These are phyloP conservation scores for Sinocyclocheilus anophthalmus DNA, from an alignment of 2,113 vertebrate genomes.

Conservation along the genomic window DNA sequence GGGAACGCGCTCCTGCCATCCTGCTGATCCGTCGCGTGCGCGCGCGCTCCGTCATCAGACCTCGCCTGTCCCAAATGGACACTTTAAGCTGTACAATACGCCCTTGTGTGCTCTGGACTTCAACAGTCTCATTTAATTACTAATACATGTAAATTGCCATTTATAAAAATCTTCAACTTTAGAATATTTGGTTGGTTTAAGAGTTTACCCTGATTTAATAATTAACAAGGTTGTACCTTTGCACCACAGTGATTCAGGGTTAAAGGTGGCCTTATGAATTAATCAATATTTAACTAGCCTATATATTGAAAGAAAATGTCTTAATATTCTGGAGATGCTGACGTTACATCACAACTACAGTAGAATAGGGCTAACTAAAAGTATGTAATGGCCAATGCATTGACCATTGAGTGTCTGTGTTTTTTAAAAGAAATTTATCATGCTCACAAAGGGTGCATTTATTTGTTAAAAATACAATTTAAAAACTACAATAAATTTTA, in stretches of 20 bases:
- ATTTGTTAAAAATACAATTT: no score
- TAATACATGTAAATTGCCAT: not conserved
- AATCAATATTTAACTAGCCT: not conserved
- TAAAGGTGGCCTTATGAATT: not conserved
- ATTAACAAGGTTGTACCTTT: not conserved
- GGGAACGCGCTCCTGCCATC: conserved; percentile 44
- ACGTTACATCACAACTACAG: no score
- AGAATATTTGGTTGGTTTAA: not conserved
- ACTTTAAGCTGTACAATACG: not conserved
- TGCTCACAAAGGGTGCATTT: no score
- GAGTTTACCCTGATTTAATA: not conserved
- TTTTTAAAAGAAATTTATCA: no score
- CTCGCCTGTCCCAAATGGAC: conserved; percentile 16
- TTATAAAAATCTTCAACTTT: not conserved
- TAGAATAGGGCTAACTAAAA: no score
- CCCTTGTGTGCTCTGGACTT: not conserved
- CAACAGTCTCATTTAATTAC: not conserved
- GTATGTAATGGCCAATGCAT: no score
- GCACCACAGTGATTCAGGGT: not conserved
- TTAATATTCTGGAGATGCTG: no score
- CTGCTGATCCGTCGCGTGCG: conserved; percentile 41
- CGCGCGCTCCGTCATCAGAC: not conserved
- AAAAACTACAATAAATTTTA: no score
- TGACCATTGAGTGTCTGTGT: no score
- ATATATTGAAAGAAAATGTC: not conserved